Conservation (phyloP, 2,113 vertebrate genomes). For the Hiodon tergisus region DNA sequence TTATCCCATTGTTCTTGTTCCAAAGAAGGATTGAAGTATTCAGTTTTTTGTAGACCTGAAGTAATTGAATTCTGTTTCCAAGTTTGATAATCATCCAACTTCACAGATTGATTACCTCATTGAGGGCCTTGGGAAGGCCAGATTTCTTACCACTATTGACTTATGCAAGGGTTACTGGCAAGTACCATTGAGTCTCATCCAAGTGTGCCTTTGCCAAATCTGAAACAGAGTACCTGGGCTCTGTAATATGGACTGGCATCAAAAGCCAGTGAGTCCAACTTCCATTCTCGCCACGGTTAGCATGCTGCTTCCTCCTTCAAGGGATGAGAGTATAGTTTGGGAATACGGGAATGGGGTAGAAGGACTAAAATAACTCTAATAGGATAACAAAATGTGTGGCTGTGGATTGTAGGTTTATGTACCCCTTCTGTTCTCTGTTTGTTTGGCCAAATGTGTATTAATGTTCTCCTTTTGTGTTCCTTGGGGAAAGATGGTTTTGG, state of each 20-base stretch:
- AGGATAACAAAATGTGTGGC: too few species aligned
- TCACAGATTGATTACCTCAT: conserved; percentile 8
- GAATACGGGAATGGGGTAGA: too few species aligned
- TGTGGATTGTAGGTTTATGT: too few species aligned
- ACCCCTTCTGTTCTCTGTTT: too few species aligned
- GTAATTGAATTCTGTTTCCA: conserved; percentile 10
- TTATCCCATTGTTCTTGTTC: too few species aligned
- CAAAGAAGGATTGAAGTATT: not conserved
- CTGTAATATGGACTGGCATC: not conserved
- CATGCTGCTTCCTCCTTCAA: too few species aligned
- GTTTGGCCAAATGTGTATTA: too few species aligned
- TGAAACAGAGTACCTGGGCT: conserved; percentile 9
- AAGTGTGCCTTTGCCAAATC: conserved; percentile 20
- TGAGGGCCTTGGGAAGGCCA: not conserved
- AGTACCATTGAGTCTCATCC: not conserved
- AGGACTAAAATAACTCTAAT: too few species aligned
- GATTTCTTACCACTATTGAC: not conserved
- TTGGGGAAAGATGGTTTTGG: too few species aligned
- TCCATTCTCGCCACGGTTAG: too few species aligned
- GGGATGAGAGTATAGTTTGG: too few species aligned
- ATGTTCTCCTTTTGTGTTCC: too few species aligned
- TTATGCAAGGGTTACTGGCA: conserved; percentile 5
- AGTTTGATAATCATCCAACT: conserved; percentile 12
- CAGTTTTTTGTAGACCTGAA: conserved; percentile 14
- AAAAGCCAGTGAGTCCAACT: not conserved